Base-by-base conservation (phyloP, 2,113 vertebrate genomes). In the Oncorhynchus kisutch region DNA sequence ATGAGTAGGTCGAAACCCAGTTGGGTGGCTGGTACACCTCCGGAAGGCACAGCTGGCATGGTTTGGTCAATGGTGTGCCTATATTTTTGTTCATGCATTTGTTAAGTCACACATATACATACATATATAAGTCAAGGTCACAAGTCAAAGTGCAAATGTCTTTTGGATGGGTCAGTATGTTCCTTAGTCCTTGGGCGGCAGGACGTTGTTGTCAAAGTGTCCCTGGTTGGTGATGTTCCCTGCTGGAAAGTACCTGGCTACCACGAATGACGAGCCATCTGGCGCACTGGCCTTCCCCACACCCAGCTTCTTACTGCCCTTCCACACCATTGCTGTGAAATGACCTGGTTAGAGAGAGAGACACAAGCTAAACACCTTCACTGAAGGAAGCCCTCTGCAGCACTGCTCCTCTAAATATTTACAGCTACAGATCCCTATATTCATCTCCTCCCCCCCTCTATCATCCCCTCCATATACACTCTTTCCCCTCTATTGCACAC, bases 301-400 rank as follows among this genome's bases (percentile, higher is more conserved):
- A 0, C 97, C 98, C 85, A 99, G 92, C 88, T 94, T 95, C 86
- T 94, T 96, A 2, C 91, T 97, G 81, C 87, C 95, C 88, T 97
- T 98, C 97, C 98, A 99, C 16, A 99, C 95, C 95, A 99, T 98
- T 34, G 97, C 97, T 31, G 98, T 99, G 86, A 99, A 99, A 87
- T 99, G 98, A 67, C 98, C 98, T 99, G 81, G 48, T 77, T 45
- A 73, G 59, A 74, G 14, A 73, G 64, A 78, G 24, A 4, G 48
- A 22, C 13, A 2, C 16, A 22, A 75, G 4, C 13, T 68, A 64
- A 24, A 62, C 49, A 72, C 22, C 20, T 45, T 45, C 49, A 72
- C 14, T 18, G 16, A 54, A 54, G 14, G 16, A 54, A 67, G 16
- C 27, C 5, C 2, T 67, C 12, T 31, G 65, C 13, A 29, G 25